Evolutionary conservation across 1,140 invertebrate genomes (phyloP), one percentile per base, ranked within the genome.

Genomic region (Octopus sinensis): DNA sequence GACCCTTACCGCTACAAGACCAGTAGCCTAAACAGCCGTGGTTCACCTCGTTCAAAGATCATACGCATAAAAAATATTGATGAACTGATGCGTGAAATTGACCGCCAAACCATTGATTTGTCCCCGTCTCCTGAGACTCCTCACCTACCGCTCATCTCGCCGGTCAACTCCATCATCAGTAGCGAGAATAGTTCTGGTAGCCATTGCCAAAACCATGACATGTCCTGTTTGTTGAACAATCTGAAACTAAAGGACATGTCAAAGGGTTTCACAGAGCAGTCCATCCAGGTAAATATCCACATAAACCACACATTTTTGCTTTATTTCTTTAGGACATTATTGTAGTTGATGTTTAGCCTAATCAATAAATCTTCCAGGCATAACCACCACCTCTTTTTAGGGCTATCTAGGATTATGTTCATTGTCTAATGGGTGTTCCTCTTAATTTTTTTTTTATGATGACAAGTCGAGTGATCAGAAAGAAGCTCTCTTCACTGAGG

Each of bases 51-150:
- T 80, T 88, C 87, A 13, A 84, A 85, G 54, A 85, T 88, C 30
- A 82, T 89, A 9, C 79, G 87, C 30, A 85, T 89, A 81, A 84
- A 85, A 78, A 88, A 88, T 80, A 82, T 88, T 51, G 85, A 86
- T 80, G 87, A 89, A 54, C 75, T 87, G 30, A 85, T 88, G 68
- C 83, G 85, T 23, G 82, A 86, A 62, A 85, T 88, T 53, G 87
- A 88, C 73, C 80, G 85, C 43, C 85, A 87, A 54, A 88, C 86
- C n/a, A 87, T 89, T 51, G 88, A 89, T 71, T 79, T 89, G 62
- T 89, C 88, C 17, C 88, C 88, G 0, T 88, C 87, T 6, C 88
- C 88, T 7, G 88, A 89, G 52, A 77, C 76, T 77, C 76, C 76
- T 23, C 76, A 77, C 52, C 52, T 77, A 17, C 76, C 76, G 12